A percentile compares a stretch with the other conserved stretches of the same genome.
Conservation (phyloP, 2,797 vertebrate genomes). For the Rhinophrynus dorsalis region DNA sequence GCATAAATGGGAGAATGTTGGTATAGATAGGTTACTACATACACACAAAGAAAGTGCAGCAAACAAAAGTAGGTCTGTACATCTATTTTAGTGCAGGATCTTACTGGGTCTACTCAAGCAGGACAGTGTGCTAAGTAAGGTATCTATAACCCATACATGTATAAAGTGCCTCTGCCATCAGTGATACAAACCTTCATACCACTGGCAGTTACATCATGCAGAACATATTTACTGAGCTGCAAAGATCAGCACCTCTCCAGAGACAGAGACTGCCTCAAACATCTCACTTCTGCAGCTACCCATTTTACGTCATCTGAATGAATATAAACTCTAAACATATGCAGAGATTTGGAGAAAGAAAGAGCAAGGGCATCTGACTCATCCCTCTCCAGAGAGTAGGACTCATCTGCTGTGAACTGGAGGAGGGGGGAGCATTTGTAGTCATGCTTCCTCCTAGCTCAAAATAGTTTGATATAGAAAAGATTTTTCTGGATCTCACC, state of each 20-base stretch:
- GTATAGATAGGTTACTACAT: too few relatives aligned
- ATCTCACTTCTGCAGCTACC: constrained; percentile 4
- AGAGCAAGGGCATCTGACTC: constrained; percentile 48
- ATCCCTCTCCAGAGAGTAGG: constrained; percentile 36
- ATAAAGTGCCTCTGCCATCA: background rate
- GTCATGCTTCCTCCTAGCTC: constrained; percentile 33
- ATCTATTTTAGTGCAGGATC: too few relatives aligned
- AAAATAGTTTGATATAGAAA: constrained; percentile 36
- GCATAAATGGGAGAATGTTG: too few relatives aligned
- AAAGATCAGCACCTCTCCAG: constrained; percentile 37
- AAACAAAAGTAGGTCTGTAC: too few relatives aligned
- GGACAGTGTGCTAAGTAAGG: too few relatives aligned
- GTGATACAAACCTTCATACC: background rate
- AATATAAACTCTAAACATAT: constrained; percentile 39
- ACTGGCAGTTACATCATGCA: background rate
- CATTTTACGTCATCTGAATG: constrained; percentile 36
- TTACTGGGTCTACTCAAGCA: too few relatives aligned
- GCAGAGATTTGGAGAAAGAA: constrained; percentile 38
- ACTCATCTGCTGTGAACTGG: constrained; percentile 44
- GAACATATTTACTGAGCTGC: constrained; percentile 18
- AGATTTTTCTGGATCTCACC: constrained; percentile 38
- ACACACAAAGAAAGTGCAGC: too few relatives aligned
- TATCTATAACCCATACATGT: too few relatives aligned
- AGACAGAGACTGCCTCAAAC: constrained; percentile 11
- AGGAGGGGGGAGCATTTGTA: constrained; percentile 18